Conservation (phyloP, 2,113 vertebrate species). For the Carassius auratus region DNA sequence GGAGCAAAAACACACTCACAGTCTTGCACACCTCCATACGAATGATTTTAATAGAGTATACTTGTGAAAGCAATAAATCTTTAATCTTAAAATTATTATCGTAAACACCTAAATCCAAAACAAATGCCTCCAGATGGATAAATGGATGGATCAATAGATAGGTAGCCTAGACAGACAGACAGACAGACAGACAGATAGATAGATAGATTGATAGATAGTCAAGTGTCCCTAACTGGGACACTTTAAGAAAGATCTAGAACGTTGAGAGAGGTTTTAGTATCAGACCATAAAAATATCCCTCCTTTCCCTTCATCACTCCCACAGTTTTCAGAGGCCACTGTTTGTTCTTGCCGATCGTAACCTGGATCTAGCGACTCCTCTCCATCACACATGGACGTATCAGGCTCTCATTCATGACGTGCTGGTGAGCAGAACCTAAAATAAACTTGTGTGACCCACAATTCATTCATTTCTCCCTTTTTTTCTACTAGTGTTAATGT, state of each 20-base stretch:
- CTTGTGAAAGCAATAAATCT: background rate
- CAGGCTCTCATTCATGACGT: slow-evolving; percentile 98
- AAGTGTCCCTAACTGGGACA: background rate
- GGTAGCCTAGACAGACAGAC: too few species aligned
- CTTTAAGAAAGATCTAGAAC: background rate
- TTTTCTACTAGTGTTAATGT: slow-evolving; percentile 26
- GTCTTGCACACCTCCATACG: background rate
- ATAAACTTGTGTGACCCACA: background rate
- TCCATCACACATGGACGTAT: slow-evolving; percentile 99
- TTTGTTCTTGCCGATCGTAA: slow-evolving; percentile 96
- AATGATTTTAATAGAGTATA: background rate
- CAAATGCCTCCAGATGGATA: background rate
- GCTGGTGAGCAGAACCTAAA: slow-evolving; percentile 81
- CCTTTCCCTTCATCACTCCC: background rate
- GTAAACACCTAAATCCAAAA: background rate
- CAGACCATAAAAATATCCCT: background rate
- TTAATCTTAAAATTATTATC: background rate
- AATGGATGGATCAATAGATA: background rate
- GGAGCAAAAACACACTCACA: slow-evolving; percentile 18
- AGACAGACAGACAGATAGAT: too few species aligned
- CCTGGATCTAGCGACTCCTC: slow-evolving; percentile 95
- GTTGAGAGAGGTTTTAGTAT: background rate
- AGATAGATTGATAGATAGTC: too few species aligned
- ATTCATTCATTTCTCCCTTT: slow-evolving; percentile 13
- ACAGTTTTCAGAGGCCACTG: slow-evolving; percentile 94